Evolutionary conservation across 2,113 vertebrate genomes (phyloP), one percentile per base, ranked within the genome.

Genomic region (Rallus limicola): DNA sequence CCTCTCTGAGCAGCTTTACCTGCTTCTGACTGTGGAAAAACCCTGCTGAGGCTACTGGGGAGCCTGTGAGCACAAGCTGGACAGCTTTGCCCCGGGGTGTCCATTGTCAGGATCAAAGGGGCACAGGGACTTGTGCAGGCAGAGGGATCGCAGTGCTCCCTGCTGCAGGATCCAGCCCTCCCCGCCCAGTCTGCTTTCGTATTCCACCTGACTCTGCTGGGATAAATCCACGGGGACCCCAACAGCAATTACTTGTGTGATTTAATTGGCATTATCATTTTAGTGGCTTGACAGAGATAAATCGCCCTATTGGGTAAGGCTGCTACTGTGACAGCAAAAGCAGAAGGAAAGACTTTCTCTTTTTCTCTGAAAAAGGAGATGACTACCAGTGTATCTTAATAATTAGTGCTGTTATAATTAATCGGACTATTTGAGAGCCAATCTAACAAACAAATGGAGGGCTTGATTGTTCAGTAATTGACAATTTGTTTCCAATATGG

Each of bases 221-320:
- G 97, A 98, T 98, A 97, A 98, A 97, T 98, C 98, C 98, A 80
- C 25, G 38, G 98, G 96, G 98, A 98, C 97, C 97, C 95, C 97
- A 48, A 97, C 98, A 98, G 98, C 98, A 99, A 99, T 99, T 99
- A 99, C 98, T 98, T 98, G 98, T 98, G 98, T 97, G 98, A 98
- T 99, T 99, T 99, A 99, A 99, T 99, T 99, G 99, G 98, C 98
- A 98, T 99, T 98, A 99, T 99, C 98, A 99, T 99, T 98, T 99
- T 98, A 99, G 98, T 95, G 62, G 97, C 97, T 98, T 99, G 99
- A 99, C 99, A 99, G 98, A 99, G 99, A 99, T 98, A 98, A 98
- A 99, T 99, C 98, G 94, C 98, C 97, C 91, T 96, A 23, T 95
- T 97, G 95, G 96, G 96, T 88, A 83, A 85, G 88, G 91, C 93